Percentiles rank a stretch among this genome's conserved stretches.
phyloP scores from a whole-genome alignment of 2,113 vertebrate genomes.

The Erinaceus europaeus region DNA sequence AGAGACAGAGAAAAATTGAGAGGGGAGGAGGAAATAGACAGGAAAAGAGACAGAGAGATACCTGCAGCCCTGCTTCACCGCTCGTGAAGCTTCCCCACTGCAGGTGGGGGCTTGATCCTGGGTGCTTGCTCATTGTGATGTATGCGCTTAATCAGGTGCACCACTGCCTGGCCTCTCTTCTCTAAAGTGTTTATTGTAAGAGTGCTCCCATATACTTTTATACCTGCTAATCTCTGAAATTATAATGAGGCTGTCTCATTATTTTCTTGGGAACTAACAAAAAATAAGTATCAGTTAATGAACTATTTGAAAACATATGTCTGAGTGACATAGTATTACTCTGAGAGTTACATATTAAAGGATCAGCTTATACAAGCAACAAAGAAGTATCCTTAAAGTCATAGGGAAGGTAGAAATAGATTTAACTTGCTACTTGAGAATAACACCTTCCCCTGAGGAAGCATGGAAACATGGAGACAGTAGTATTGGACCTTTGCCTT shows the following conservation, averaged over 20 bases:
- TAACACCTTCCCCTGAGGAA: background rate
- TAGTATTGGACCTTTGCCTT: background rate
- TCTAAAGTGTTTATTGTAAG: background rate
- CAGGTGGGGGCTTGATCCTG: no score
- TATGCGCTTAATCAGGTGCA: no score
- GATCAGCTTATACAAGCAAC: background rate
- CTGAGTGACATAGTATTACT: background rate
- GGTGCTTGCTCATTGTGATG: no score
- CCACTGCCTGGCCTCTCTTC: no score
- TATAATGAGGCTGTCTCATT: no score
- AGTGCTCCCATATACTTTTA: background rate
- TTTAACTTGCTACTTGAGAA: no score
- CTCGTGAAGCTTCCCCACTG: no score
- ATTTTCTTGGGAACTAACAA: background rate
- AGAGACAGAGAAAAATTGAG: no score
- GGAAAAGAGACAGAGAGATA: no score
- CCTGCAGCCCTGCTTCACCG: no score
- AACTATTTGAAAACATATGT: background rate
- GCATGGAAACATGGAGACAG: background rate
- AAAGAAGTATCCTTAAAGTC: background rate
- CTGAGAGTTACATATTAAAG: background rate
- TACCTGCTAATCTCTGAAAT: background rate
- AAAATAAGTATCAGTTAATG: background rate
- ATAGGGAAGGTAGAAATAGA: background rate
- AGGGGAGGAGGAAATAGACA: no score